phyloP scores from a whole-genome alignment of 1,140 invertebrate species.

The Scaptomyza pallida region DNA sequence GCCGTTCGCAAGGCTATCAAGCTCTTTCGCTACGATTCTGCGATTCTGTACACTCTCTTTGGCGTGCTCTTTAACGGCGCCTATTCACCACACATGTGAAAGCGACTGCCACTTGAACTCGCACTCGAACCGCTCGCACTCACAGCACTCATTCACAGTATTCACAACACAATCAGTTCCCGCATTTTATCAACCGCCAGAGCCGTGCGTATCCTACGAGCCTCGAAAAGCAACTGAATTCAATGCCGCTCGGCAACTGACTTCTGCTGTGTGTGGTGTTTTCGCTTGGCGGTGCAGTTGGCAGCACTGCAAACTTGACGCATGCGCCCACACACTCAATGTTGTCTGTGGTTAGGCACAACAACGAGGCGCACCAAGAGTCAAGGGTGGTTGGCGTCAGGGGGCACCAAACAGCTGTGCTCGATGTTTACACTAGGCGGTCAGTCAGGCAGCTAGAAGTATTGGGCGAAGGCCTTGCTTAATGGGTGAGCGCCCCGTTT shows the following conservation, averaged over 20 bases:
- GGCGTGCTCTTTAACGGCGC: slow-evolving; percentile 50
- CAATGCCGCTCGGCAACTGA: slow-evolving; percentile 8
- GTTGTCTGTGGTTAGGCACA: slow-evolving; percentile 80
- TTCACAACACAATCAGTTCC: slow-evolving; percentile 44
- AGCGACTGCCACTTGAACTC: slow-evolving; percentile 41
- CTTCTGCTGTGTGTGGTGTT: slow-evolving; percentile 14
- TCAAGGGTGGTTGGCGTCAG: background rate
- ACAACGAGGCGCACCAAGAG: slow-evolving; percentile 2
- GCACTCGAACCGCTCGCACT: slow-evolving; percentile 43
- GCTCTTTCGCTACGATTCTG: slow-evolving; percentile 21
- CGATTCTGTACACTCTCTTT: slow-evolving; percentile 36
- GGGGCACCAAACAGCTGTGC: slow-evolving; percentile 64
- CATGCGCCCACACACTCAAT: slow-evolving; percentile 60
- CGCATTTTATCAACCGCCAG: slow-evolving; percentile 54
- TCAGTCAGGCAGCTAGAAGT: slow-evolving; percentile 1
- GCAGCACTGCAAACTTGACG: slow-evolving; percentile 46
- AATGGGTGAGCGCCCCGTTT: slow-evolving; percentile 59
- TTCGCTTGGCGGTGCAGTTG: slow-evolving; percentile 52
- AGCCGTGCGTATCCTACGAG: slow-evolving; percentile 79
- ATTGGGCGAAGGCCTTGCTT: slow-evolving; percentile 6
- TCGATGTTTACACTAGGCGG: slow-evolving; percentile 41
- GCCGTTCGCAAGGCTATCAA: slow-evolving; percentile 5
- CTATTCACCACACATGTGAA: slow-evolving; percentile 64
- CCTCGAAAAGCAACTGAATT: slow-evolving; percentile 76
- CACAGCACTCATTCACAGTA: slow-evolving; percentile 28